Base-by-base conservation (phyloP, 2,888 invertebrate species). In the Chesias legatella region DNA sequence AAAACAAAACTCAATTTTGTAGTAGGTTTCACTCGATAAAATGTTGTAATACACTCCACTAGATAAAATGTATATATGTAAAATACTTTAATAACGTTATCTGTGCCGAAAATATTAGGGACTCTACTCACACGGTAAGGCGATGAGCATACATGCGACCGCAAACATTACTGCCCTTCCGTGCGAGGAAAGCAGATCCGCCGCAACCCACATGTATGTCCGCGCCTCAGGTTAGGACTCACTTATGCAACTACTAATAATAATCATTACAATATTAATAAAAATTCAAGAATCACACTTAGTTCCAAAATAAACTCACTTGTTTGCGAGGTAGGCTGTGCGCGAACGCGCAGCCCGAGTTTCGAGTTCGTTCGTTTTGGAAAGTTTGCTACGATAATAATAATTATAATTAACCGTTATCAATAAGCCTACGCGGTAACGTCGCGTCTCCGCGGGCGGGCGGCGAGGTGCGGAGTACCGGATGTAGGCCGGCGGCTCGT, bases 281-380 rank as follows among this genome's bases (percentile, higher is more conserved):
- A 89, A 88, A 89, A 88, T 88, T 86, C 91, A 91, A 91, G 91
- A 91, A 91, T 91, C 91, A 92, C 91, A 92, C 91, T 91, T 91
- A 91, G 90, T 91, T 89, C 91, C 91, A 91, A 91, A 92, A 91
- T 90, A 91, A 92, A 92, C 91, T 92, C 91, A 92, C 91, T 92
- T 91, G 90, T 90, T 86, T 92, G 91, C 91, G 91, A 92, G 91
- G 91, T 90, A 91, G 91, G 91, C 88, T 88, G 88, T 72, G 86
- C 84, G 85, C 86, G 73, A 67, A 78, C 85, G 88, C 88, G 71
- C 84, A 88, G 86, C 89, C 89, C 89, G 84, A 88, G 82, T 89
- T 88, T 89, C 88, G 89, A 89, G 89, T 89, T 89, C 84, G 89
- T 89, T 89, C 89, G 89, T 89, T 89, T 89, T 89, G 89, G 89